Evolutionary conservation across 2,888 invertebrate genomes (phyloP).

Genomic region (Parnassius mnemosyne): DNA sequence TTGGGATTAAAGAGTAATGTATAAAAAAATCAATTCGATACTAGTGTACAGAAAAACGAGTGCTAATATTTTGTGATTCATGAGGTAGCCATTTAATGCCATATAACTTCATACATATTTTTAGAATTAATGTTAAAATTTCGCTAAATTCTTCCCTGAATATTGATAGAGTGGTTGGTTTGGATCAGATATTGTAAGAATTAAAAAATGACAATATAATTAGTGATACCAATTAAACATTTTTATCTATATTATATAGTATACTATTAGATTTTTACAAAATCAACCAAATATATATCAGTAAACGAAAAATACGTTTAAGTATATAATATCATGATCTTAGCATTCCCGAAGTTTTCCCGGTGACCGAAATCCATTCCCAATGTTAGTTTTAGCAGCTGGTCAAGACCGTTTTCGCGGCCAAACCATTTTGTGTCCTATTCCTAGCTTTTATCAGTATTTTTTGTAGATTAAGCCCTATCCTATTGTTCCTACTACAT

Average conservation of each 20-base stretch:
- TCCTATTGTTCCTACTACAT: slow-evolving; percentile 66
- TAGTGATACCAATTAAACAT: neutral
- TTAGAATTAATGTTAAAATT: slow-evolving; percentile 32
- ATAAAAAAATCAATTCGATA: slow-evolving; percentile 53
- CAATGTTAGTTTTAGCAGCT: slow-evolving; percentile 37
- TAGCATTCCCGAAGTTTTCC: slow-evolving; percentile 45
- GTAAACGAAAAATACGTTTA: neutral
- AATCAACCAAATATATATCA: slow-evolving; percentile 6
- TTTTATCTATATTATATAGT: neutral
- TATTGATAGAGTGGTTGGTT: slow-evolving; percentile 12
- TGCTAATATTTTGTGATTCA: slow-evolving; percentile 71
- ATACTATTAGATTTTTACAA: neutral
- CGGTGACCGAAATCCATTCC: slow-evolving; percentile 41
- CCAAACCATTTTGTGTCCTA: slow-evolving; percentile 55
- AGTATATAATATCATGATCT: slow-evolving; percentile 33
- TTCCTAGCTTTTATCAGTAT: slow-evolving; percentile 74
- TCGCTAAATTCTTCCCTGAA: slow-evolving; percentile 13
- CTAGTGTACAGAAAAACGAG: slow-evolving; percentile 55
- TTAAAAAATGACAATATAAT: neutral
- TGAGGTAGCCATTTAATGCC: slow-evolving; percentile 79
- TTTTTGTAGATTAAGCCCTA: slow-evolving; percentile 64
- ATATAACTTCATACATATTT: slow-evolving; percentile 49
- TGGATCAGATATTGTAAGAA: slow-evolving; percentile 5
- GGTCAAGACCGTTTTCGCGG: slow-evolving; percentile 39
- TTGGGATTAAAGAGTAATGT: slow-evolving; percentile 59